Evolutionary conservation across 2,797 vertebrate genomes (phyloP), one percentile per base, ranked within the genome.

Genomic region (Oceanodroma leucorhoa): DNA sequence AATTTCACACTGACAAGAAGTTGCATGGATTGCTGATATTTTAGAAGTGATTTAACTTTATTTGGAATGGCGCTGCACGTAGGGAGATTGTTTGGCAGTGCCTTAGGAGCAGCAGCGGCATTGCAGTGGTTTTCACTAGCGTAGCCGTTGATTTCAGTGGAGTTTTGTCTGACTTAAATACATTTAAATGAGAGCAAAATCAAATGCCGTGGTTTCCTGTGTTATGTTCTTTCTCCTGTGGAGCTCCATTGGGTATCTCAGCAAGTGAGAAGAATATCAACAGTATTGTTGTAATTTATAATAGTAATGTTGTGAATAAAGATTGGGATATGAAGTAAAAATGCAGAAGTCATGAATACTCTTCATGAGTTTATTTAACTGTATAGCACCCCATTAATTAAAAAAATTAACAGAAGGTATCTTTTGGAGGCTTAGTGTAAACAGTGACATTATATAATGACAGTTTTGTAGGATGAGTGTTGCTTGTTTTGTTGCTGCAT

Each of bases 391-490:
- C 92, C 93, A 92, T 95, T 96, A 96, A 97, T 96, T 90, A 93
- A 94, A 96, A 75, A 94, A 94, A 92, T 22, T 94, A 93, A 88
- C 95, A 94, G 94, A 94, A 95, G 94, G 92, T 95, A 76, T 87
- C 91, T 88, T 94, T 94, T 57, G 79, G 82, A 95, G 87, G 78
- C 86, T 91, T 53, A 22, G 62, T 73, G 71, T 92, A 95, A 96
- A 83, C 86, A 95, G 75, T 8, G 15, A 57, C 61, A n/a, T 87
- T 87, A 24, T 85, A 80, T 75, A 94, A 67, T 67, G 89, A 90
- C 86, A 87, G 86, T 77, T 95, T 80, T 62, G 89, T 90, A 90
- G 91, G 93, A 87, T 82, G 54, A 95, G 87, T 71, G 80, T 92
- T 97, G 69, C 95, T 96, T 95, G 94, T 91, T 96, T 94, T 90